A percentile compares a stretch with the other conserved stretches of the same genome.
Evolutionary conservation across 2,888 invertebrate species (phyloP).

Genomic region (Ecdyonurus torrentis): DNA sequence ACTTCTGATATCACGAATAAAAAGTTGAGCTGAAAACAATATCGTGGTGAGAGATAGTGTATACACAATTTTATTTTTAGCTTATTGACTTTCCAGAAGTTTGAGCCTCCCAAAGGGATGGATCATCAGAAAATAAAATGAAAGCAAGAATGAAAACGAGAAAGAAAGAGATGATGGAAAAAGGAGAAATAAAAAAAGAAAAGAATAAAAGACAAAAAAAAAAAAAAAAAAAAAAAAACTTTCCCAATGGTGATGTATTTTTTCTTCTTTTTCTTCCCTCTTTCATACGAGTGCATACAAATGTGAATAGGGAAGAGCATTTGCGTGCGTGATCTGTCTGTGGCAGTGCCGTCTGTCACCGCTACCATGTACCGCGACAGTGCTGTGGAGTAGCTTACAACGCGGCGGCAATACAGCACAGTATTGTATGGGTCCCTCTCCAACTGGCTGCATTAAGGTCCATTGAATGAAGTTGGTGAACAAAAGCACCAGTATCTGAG

Average conservation of each 20-base stretch:
- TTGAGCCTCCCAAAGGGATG: background rate
- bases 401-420: background rate
- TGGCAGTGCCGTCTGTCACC: background rate
- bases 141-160: too few species aligned
- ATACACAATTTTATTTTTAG: background rate
- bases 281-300: background rate
- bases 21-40: background rate
- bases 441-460: background rate
- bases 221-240: background rate
- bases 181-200: background rate
- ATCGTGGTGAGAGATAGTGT: background rate
- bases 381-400: too few species aligned
- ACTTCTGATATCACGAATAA: too few species aligned
- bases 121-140: background rate
- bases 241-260: background rate
- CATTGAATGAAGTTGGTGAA: background rate
- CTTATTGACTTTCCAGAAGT: background rate
- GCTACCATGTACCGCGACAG: background rate
- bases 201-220: background rate
- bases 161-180: background rate
- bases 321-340: background rate
- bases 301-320: background rate
- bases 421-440: background rate
- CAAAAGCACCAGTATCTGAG: background rate
- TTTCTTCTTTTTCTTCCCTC: background rate